Base-by-base conservation (phyloP, 2,113 vertebrate genomes). In the Tragulus kanchil region DNA sequence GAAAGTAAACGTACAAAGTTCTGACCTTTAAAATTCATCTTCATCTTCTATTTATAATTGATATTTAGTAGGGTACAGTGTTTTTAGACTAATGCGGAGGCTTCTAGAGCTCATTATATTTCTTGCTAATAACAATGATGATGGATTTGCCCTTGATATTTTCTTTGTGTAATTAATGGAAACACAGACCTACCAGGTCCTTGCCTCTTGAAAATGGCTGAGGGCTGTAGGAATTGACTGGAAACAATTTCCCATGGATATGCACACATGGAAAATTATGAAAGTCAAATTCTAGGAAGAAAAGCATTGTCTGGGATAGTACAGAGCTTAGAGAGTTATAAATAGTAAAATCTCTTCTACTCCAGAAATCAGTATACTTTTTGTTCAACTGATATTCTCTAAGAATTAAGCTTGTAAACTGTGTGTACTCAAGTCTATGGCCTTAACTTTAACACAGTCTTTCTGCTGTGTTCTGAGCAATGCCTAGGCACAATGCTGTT, bases 21-120 rank as follows among this genome's bases (percentile, higher is more conserved):
- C 21, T 85, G 31, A n/a, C 52, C 87, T 94, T 95, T 42, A 79
- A 96, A 92, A 94, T 78, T 82, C 59, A 95, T 69, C 67, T 95
- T 84, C 14, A 52, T 96, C 67, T 95, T 50, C 54, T 56, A 86
- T 61, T 90, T 56, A 85, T 50, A 87, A 62, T 71, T 86, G 59
- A 83, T 0, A 77, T n/a, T 75, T 64, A 52, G 54, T 87, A 52
- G n/a, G 77, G 17, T 13, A 85, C 19, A 71, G 0, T 42, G 11
- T 28, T 82, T 95, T 78, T 62, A 69, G 65, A 69, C 50, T 42
- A 79, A 65, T 85, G 84, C 64, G 45, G 56, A 78, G 25, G 16
- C 5, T 93, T 71, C 45, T 56, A 75, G 59, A 64, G 78, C 31
- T 86, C 42, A 81, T 17, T 94, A 12, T 59, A 85, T 77, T 95